phyloP scores from a whole-genome alignment of 1,140 invertebrate genomes.

The Paramacrobiotus metropolitanus region DNA sequence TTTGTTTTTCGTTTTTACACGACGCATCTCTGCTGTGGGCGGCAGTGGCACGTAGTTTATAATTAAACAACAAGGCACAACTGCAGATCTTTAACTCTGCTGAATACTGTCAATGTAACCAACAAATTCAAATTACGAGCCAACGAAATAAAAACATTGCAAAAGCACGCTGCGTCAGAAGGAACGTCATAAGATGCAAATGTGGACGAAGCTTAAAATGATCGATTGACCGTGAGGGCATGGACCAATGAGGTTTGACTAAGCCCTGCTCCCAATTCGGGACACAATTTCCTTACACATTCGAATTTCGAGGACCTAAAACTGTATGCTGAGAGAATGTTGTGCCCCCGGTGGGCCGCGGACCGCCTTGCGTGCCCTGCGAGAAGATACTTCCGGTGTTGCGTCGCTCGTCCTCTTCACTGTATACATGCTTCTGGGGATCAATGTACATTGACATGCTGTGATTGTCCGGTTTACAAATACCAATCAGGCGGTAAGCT shows the following conservation, averaged over 20 bases:
- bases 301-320: too few species aligned
- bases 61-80: too few species aligned
- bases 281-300: neutral
- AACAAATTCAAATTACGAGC: too few species aligned
- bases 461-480: conserved; percentile 78
- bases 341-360: too few species aligned
- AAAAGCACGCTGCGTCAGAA: too few species aligned
- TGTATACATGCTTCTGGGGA: neutral
- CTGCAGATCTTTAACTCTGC: too few species aligned
- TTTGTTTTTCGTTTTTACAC: too few species aligned
- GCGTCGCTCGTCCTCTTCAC: neutral
- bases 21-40: too few species aligned
- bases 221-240: neutral
- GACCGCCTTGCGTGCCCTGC: neutral
- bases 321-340: too few species aligned
- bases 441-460: conserved; percentile 23
- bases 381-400: neutral
- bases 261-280: neutral
- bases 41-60: too few species aligned
- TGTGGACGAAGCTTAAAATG: neutral
- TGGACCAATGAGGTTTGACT: neutral
- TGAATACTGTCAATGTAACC: too few species aligned
- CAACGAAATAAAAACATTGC: too few species aligned
- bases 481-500: conserved; percentile 68
- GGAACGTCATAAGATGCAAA: neutral